Percentiles rank a stretch among this genome's conserved stretches.
phyloP scores from a whole-genome alignment of 2,113 vertebrate species.

The Lagopus leucura region DNA sequence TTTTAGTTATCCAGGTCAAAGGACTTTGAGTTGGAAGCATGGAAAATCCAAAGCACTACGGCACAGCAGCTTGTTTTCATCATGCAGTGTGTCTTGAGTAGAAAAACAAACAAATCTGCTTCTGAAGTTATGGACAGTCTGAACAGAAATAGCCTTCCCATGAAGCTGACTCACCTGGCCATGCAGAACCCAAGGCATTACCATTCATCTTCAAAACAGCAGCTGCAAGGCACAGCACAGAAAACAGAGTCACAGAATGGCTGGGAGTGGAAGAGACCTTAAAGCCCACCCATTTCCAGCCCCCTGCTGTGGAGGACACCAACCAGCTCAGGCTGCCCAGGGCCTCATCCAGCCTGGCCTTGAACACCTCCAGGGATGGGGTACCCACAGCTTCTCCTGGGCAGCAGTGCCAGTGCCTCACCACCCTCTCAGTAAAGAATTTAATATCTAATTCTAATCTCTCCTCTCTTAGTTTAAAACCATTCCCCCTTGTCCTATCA shows the following conservation, averaged over 20 bases:
- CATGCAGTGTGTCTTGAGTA: background rate
- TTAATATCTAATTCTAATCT: background rate
- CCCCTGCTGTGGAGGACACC: background rate
- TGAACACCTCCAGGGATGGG: background rate
- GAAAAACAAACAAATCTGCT: background rate
- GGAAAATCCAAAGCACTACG: background rate
- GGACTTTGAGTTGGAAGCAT: background rate
- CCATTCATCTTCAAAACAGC: background rate
- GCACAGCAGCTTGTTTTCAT: background rate
- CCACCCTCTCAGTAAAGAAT: background rate
- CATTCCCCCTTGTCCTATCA: background rate
- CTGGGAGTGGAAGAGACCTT: background rate
- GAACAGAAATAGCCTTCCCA: background rate
- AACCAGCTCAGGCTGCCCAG: background rate
- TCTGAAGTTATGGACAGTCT: background rate
- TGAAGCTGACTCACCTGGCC: background rate
- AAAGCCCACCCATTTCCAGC: background rate
- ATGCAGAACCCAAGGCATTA: rapidly evolving
- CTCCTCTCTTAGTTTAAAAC: background rate
- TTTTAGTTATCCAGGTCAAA: background rate
- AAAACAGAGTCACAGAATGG: background rate
- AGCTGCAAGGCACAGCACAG: background rate
- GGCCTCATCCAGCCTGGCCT: background rate
- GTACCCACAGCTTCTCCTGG: background rate
- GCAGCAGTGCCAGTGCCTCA: background rate